These are phyloP conservation scores for Palloptera scutellata DNA, from an alignment of 2,888 invertebrate species.

Conservation along the genomic window DNA sequence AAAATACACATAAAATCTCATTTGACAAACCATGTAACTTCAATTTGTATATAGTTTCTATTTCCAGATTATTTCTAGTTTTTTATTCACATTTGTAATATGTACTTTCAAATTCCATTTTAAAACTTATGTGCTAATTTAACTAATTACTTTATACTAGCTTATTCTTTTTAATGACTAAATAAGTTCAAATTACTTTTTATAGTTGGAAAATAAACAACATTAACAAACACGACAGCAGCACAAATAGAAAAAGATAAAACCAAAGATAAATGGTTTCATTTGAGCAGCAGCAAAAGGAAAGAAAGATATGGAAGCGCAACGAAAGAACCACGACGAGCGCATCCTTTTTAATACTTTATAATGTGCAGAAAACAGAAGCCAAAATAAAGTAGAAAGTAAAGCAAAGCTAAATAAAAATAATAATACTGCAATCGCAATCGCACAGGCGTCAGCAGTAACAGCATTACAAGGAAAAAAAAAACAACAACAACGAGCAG, in stretches of 20 bases:
- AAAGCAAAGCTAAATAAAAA: conserved; percentile 12
- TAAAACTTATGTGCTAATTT: conserved; percentile 2
- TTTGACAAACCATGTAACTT: too few species aligned
- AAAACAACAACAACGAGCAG: conserved; percentile 8
- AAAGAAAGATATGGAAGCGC: conserved; percentile 32
- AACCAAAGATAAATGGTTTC: conserved; percentile 39
- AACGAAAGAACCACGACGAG: neutral
- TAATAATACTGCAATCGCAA: neutral
- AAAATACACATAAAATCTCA: too few species aligned
- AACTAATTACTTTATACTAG: conserved; percentile 19
- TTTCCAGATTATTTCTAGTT: too few species aligned
- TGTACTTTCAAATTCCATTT: too few species aligned
- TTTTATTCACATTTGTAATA: too few species aligned
- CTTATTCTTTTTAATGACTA: conserved; percentile 18
- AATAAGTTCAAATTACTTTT: conserved; percentile 25
- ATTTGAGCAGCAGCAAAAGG: conserved; percentile 25
- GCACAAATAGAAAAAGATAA: conserved; percentile 18
- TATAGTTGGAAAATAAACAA: conserved; percentile 21
- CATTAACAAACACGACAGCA: conserved; percentile 29
- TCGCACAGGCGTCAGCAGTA: neutral
- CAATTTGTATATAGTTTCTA: too few species aligned
- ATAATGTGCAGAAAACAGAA: conserved; percentile 5
- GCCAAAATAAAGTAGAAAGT: conserved; percentile 15
- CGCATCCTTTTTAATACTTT: conserved; percentile 28
- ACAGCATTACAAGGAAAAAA: neutral